Conservation (phyloP, 2,797 vertebrate species). For the Pteropus rufus region DNA sequence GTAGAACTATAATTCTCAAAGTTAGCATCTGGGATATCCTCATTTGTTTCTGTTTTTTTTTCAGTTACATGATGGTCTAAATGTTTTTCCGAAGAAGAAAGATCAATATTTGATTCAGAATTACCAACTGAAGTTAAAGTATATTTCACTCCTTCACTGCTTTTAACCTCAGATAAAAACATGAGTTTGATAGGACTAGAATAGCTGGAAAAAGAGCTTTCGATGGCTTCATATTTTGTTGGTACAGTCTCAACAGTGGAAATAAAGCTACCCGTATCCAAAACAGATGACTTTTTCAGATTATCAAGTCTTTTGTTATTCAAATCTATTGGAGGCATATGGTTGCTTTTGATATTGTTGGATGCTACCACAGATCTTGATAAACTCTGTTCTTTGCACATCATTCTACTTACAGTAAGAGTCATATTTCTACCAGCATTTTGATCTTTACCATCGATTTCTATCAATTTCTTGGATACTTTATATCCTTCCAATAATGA, state of each 20-base stretch:
- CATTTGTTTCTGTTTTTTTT: conserved; percentile 54
- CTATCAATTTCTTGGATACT: conserved; percentile 76
- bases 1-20: conserved; percentile 72
- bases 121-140: conserved; percentile 89
- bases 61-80: conserved; percentile 78
- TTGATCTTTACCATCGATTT: conserved; percentile 62
- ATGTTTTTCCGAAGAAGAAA: conserved; percentile 87
- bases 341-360: conserved; percentile 67
- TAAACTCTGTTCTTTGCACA: conserved; percentile 69
- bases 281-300: conserved; percentile 68
- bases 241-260: conserved; percentile 42
- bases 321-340: conserved; percentile 52
- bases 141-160: conserved; percentile 91
- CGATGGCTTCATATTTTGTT: conserved; percentile 51
- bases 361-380: conserved; percentile 55
- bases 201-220: conserved; percentile 81
- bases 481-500: conserved; percentile 74
- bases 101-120: conserved; percentile 79
- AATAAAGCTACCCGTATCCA: conserved; percentile 61
- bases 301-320: conserved; percentile 58
- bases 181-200: conserved; percentile 97
- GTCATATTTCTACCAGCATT: conserved; percentile 58
- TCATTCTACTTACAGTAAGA: conserved; percentile 68
- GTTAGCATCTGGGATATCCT: conserved; percentile 66
- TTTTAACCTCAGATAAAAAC: conserved; percentile 93